Percentiles rank a stretch among this genome's conserved stretches.
These are phyloP conservation scores for Agapostemon virescens DNA, from an alignment of 2,888 invertebrate species.

Conservation along the genomic window DNA sequence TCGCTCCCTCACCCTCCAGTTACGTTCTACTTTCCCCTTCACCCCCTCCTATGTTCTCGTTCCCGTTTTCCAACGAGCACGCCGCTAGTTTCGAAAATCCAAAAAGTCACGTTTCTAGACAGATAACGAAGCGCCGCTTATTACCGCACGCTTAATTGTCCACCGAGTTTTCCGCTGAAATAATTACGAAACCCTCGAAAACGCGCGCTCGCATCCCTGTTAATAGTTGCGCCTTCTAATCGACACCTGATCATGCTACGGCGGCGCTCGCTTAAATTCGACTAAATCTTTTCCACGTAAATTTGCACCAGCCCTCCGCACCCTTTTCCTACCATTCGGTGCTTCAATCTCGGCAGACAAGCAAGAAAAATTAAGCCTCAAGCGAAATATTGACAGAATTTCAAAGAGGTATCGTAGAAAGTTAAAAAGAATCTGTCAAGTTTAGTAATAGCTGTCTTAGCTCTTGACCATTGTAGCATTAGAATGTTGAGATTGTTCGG, in stretches of 20 bases:
- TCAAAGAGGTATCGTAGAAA: too few relatives aligned
- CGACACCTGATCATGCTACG: background rate
- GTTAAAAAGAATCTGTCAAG: too few relatives aligned
- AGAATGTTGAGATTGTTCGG: background rate
- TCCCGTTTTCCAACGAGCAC: slow-evolving; percentile 33
- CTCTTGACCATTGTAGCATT: background rate
- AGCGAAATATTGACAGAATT: too few relatives aligned
- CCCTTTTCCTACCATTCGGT: too few relatives aligned
- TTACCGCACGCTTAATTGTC: slow-evolving; percentile 63
- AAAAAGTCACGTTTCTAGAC: slow-evolving; percentile 69
- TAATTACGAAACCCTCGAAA: slow-evolving; percentile 56
- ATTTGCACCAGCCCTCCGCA: background rate
- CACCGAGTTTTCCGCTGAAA: slow-evolving; percentile 55
- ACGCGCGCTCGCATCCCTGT: background rate
- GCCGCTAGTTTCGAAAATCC: slow-evolving; percentile 63
- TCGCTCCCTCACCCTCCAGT: background rate
- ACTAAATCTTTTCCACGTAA: background rate
- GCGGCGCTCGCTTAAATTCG: background rate
- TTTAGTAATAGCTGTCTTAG: background rate
- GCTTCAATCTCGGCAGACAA: background rate
- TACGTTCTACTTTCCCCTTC: background rate
- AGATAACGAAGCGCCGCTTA: slow-evolving; percentile 65
- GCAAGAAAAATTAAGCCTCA: too few relatives aligned
- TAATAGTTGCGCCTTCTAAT: background rate
- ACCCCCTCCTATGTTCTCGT: background rate